Percentiles rank a stretch among this genome's conserved stretches.
Conservation (phyloP, 2,113 vertebrate genomes). For the Ellobius talpinus region DNA sequence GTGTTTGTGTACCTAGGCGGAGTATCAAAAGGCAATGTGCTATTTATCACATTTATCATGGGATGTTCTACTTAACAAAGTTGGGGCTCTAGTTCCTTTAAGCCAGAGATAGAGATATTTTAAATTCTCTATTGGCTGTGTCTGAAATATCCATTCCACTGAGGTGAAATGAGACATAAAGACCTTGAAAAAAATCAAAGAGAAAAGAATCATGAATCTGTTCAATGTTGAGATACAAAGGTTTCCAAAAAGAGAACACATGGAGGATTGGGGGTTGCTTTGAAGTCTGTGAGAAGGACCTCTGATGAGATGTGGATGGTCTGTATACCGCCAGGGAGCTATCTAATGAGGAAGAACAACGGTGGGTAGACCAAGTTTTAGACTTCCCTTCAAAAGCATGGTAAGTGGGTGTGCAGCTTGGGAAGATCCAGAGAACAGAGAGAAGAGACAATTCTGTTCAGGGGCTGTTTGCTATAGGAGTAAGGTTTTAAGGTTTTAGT, state of each 20-base stretch:
- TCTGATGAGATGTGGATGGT: conserved; percentile 60
- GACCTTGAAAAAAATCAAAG: conserved; percentile 49
- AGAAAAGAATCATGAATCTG: conserved; percentile 38
- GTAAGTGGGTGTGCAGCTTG: conserved; percentile 23
- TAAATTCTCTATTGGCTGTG: conserved; percentile 70
- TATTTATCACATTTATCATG: conserved; percentile 80
- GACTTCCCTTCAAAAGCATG: conserved; percentile 70
- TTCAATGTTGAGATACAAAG: conserved; percentile 65
- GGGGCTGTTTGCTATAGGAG: conserved; percentile 49
- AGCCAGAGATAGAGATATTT: conserved; percentile 57
- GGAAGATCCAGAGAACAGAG: conserved; percentile 55
- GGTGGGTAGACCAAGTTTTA: conserved; percentile 14
- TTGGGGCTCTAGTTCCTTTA: conserved; percentile 68
- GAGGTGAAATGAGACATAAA: conserved; percentile 59
- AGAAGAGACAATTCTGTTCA: conserved; percentile 32
- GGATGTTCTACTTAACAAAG: conserved; percentile 80
- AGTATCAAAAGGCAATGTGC: conserved; percentile 63
- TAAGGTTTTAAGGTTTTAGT: conserved; percentile 2
- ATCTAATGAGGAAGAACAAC: conserved; percentile 46
- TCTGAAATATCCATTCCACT: conserved; percentile 27
- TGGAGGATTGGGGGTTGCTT: conserved; percentile 6
- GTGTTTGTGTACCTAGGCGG: conserved; percentile 65
- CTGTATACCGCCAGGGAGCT: conserved; percentile 52
- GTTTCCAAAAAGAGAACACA: conserved; percentile 79
- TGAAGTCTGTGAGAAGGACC: conserved; percentile 72